Percentiles rank a stretch among this genome's conserved stretches.
Evolutionary conservation across 2,113 vertebrate species (phyloP).

Genomic region (Pampusana beccarii): DNA sequence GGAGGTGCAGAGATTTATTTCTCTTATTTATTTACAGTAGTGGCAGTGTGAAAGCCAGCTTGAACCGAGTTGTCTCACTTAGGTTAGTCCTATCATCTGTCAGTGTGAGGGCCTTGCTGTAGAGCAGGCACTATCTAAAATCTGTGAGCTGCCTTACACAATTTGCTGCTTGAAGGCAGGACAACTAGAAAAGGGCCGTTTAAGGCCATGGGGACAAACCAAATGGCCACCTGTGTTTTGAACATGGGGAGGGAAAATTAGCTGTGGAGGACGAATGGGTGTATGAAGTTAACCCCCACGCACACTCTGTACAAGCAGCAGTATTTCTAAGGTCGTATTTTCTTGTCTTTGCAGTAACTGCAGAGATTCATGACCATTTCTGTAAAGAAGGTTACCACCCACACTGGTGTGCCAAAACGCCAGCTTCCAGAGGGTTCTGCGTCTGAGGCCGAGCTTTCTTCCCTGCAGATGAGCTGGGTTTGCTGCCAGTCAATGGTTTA

Average conservation of each 20-base stretch:
- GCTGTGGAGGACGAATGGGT: not conserved
- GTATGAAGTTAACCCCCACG: not conserved
- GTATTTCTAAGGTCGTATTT: not conserved
- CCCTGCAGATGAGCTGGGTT: not conserved
- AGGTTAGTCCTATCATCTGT: not conserved
- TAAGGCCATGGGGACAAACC: not conserved
- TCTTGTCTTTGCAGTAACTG: not conserved
- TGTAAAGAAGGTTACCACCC: slow-evolving; percentile 29
- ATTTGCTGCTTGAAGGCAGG: not conserved
- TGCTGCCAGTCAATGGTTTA: not conserved
- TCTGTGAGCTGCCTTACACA: not conserved
- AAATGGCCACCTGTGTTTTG: not conserved
- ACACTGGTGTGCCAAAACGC: not conserved
- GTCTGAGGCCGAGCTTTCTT: not conserved
- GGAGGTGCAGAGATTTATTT: slow-evolving; percentile 41
- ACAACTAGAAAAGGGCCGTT: not conserved
- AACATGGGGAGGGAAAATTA: not conserved
- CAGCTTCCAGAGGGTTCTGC: slow-evolving; percentile 25
- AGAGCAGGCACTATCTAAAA: not conserved
- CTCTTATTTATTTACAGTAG: not conserved
- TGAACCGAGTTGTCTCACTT: not conserved
- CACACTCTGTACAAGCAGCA: not conserved
- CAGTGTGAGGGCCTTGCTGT: not conserved
- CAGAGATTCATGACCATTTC: not conserved
- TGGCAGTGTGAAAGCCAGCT: not conserved